Conservation (phyloP, 23 tunicate species). For the Halocynthia aurantium region DNA sequence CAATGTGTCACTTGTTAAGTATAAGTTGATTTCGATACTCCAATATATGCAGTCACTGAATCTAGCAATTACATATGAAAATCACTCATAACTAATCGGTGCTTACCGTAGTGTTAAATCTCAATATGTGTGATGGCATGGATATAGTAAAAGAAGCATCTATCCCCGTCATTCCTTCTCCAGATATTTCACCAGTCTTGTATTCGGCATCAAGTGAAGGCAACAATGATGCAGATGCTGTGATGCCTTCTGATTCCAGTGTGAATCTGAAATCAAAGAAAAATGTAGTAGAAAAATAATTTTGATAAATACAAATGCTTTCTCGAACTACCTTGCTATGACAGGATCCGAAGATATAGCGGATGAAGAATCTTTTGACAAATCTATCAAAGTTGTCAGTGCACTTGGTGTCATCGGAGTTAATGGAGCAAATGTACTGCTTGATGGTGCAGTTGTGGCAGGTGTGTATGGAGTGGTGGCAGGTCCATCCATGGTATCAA, state of each 20-base stretch:
- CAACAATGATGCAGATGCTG: conserved; percentile 46
- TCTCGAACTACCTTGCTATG: conserved; percentile 19
- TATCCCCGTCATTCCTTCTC: conserved; percentile 41
- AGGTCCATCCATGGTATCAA: conserved; percentile 36
- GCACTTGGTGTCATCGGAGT: conserved; percentile 77
- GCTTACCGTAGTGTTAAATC: conserved; percentile 40
- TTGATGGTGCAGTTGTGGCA: conserved; percentile 33
- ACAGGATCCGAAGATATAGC: conserved; percentile 34
- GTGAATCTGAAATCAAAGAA: conserved; percentile 25
- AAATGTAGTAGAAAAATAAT: too few relatives aligned
- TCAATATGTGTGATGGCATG: conserved; percentile 34
- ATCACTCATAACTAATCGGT: too few relatives aligned
- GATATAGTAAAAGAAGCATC: conserved; percentile 45
- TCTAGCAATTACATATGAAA: too few relatives aligned
- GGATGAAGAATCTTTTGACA: conserved; percentile 37
- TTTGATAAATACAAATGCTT: not conserved
- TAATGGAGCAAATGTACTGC: conserved; percentile 25
- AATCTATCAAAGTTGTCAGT: conserved; percentile 49
- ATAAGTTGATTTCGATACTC: too few relatives aligned
- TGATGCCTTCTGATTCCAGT: conserved; percentile 51
- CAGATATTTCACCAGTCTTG: conserved; percentile 32
- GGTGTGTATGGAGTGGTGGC: conserved; percentile 15
- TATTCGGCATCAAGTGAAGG: conserved; percentile 57
- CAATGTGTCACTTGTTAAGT: too few relatives aligned
- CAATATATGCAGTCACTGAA: too few relatives aligned